Base-by-base conservation (phyloP, 2,797 vertebrate genomes). In the Cichlasoma orientale region DNA sequence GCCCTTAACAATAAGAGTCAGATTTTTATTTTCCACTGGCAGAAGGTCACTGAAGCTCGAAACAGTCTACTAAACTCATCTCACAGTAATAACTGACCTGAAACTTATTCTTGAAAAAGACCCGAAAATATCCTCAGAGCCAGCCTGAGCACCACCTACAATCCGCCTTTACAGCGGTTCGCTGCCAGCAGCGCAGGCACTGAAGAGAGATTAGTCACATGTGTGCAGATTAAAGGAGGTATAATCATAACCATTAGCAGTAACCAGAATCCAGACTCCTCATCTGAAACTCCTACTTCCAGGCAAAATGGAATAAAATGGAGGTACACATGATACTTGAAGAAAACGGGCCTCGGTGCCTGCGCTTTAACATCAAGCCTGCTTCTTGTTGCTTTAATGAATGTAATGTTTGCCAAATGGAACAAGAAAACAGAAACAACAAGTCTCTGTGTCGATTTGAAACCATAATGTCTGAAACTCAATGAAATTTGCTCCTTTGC, bases 71-170 rank as follows among this genome's bases (percentile, higher is more conserved):
- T 61, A 70, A 85, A 72, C 23, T 68, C 25, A 73, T 71, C 54
- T 79, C 57, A n/a, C 14, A 13, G 4, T 75, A 47, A 86, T 74
- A 63, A 80, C 66, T 69, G 83, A 53, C 41, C 74, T 84, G 75
- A 80, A 74, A 70, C 47, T 10, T 50, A 12, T 29, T 55, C 53
- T 54, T 59, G 59, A 56, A 68, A 75, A 72, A 76, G 8, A 29
- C 21, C 31, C n/a, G 27, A 81, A 41, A 77, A 68, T 53, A 53
- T 74, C 47, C 55, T 29, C 18, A n/a, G 33, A 55, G 27, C 54
- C 61, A 72, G 50, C 19, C 27, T 33, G 59, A 66, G 31, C 16
- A 4, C 13, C 57, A 69, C 56, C 47, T 54, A 52, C 57, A 66
- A 55, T 50, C 58, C 18, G 41, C 68, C 71, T 69, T 33, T 44